Conservation (phyloP, 2,888 invertebrate genomes). For the Opisthograptis luteolata region DNA sequence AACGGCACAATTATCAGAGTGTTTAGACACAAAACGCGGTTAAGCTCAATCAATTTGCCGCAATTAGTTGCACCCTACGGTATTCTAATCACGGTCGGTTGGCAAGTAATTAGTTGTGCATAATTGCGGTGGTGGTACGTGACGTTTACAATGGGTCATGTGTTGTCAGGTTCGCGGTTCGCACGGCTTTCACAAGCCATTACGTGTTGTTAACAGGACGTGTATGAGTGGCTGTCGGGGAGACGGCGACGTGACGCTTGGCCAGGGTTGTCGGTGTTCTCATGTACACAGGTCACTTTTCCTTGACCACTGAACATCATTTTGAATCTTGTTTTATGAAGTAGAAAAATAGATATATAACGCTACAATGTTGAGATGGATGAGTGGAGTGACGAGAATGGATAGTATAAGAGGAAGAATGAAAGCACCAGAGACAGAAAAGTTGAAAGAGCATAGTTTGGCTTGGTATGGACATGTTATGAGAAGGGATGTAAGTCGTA, state of each 20-base stretch:
- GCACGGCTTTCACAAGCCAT: constrained; percentile 75
- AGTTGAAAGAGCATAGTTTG: too few relatives aligned
- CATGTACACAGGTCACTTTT: too few relatives aligned
- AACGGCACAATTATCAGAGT: constrained; percentile 17
- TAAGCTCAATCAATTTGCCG: constrained; percentile 32
- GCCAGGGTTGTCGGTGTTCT: constrained; percentile 40
- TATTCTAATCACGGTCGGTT: constrained; percentile 49
- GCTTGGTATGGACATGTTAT: too few relatives aligned
- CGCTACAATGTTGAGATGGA: too few relatives aligned
- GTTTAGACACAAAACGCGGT: constrained; percentile 11
- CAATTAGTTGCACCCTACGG: constrained; percentile 26
- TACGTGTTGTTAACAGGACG: constrained; percentile 62
- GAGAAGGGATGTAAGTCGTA: too few relatives aligned
- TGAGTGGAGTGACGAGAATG: too few relatives aligned
- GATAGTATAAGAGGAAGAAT: too few relatives aligned
- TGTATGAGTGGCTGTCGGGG: constrained; percentile 44
- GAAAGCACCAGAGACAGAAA: too few relatives aligned
- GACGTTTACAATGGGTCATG: constrained; percentile 65
- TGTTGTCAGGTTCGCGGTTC: constrained; percentile 52
- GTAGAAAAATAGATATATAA: too few relatives aligned
- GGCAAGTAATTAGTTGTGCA: constrained; percentile 61
- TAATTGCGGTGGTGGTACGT: constrained; percentile 65
- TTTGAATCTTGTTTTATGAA: not conserved
- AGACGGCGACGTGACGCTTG: constrained; percentile 39
- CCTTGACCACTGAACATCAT: too few relatives aligned